A percentile compares a stretch with the other conserved stretches of the same genome.
These are phyloP conservation scores for Catamblyrhynchus diadema DNA, from an alignment of 2,797 vertebrate genomes.

Conservation along the genomic window DNA sequence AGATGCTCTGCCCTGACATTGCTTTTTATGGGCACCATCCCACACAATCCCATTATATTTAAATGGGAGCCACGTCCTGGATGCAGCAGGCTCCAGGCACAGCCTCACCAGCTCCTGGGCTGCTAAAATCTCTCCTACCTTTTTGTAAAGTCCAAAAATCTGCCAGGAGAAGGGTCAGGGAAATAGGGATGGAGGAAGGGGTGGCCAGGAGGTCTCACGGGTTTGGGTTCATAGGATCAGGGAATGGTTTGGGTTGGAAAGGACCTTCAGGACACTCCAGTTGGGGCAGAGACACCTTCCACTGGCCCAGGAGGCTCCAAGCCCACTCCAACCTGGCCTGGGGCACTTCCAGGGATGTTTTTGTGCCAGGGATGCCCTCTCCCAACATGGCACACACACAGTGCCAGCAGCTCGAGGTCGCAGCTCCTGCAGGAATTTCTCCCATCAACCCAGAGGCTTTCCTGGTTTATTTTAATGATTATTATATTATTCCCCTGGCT, in stretches of 20 bases:
- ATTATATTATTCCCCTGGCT: no score
- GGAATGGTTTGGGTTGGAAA: neutral
- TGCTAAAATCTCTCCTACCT: neutral
- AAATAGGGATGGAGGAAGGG: accelerated
- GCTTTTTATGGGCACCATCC: constrained; percentile 16
- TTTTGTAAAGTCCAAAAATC: neutral
- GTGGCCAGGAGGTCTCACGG: accelerated
- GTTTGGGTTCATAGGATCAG: neutral
- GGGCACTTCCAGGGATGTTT: neutral
- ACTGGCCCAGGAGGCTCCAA: neutral
- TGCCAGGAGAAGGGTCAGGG: accelerated
- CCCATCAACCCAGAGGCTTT: neutral
- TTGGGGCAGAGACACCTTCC: neutral
- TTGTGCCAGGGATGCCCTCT: neutral
- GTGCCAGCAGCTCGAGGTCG: accelerated
- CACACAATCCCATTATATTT: neutral
- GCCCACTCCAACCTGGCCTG: neutral
- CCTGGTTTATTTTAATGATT: neutral
- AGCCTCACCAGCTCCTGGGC: neutral
- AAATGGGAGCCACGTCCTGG: neutral
- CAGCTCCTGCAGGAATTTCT: neutral
- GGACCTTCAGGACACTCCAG: neutral
- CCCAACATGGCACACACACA: accelerated
- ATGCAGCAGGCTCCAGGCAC: neutral
- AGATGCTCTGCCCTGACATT: constrained; percentile 1